phyloP scores from a whole-genome alignment of 2,888 invertebrate genomes.

The Octonoba sinensis region DNA sequence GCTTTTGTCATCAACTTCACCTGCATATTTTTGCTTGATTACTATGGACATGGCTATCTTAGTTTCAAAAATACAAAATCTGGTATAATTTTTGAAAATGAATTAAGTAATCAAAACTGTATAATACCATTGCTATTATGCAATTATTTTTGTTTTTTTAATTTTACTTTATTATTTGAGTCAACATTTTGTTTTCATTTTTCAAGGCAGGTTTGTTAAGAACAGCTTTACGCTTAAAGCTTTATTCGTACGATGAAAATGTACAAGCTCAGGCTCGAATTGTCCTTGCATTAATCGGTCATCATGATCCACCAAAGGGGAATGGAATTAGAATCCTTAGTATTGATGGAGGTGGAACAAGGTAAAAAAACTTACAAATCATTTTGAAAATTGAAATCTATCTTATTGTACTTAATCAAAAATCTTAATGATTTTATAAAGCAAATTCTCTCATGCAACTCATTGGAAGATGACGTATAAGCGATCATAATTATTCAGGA shows the following conservation, averaged over 20 bases:
- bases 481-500: background rate
- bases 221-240: slow-evolving; percentile 38
- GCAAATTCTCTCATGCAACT: too few relatives aligned
- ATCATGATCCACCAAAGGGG: slow-evolving; percentile 78
- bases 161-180: background rate
- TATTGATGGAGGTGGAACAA: slow-evolving; percentile 91
- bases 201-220: slow-evolving; percentile 49
- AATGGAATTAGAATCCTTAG: slow-evolving; percentile 84
- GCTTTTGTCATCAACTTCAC: too few relatives aligned
- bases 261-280: slow-evolving; percentile 72
- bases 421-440: too few relatives aligned
- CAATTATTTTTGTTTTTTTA: slow-evolving; percentile 2
- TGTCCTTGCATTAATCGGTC: slow-evolving; percentile 81
- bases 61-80: background rate
- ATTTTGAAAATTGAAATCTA: too few relatives aligned
- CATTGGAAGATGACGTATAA: too few relatives aligned
- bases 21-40: background rate
- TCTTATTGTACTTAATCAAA: too few relatives aligned
- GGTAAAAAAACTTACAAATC: slow-evolving; percentile 69
- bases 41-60: background rate
- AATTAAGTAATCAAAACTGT: background rate
- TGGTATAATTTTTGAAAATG: background rate
- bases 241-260: slow-evolving; percentile 69
- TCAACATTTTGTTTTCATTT: background rate
- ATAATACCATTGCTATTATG: background rate